phyloP scores from a whole-genome alignment of 2,113 vertebrate genomes.

The Pseudopipra pipra region DNA sequence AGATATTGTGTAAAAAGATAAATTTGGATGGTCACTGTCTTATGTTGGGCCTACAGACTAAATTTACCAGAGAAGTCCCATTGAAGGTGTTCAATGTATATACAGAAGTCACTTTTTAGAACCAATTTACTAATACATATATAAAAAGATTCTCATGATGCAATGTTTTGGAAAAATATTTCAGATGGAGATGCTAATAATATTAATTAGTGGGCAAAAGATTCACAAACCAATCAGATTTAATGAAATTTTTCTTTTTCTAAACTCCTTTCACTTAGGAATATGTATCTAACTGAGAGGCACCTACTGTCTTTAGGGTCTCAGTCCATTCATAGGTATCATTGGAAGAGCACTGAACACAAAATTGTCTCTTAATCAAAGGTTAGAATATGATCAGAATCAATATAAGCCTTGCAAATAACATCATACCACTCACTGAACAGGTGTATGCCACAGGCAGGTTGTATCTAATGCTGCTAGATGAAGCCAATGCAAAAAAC shows the following conservation, averaged over 20 bases:
- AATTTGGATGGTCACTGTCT: not conserved
- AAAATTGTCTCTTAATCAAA: not conserved
- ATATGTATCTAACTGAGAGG: not conserved
- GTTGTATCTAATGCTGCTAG: not conserved
- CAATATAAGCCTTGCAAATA: not conserved
- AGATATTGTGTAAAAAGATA: not conserved
- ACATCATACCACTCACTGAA: not conserved
- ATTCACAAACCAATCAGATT: not conserved
- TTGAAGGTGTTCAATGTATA: not conserved
- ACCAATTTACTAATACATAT: not conserved
- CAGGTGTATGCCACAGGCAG: not conserved
- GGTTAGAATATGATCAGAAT: not conserved
- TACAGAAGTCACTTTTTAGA: not conserved
- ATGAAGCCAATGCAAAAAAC: not conserved
- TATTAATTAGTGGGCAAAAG: not conserved
- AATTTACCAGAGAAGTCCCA: not conserved
- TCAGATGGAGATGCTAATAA: not conserved
- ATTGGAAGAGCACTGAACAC: not conserved
- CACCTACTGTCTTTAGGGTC: not conserved
- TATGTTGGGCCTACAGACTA: not conserved
- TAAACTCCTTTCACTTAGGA: not conserved
- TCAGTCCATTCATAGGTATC: not conserved
- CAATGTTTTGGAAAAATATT: not conserved
- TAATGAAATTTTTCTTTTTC: not conserved
- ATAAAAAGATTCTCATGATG: not conserved